A percentile compares a stretch with the other conserved stretches of the same genome.
Conservation (phyloP, 2,797 vertebrate species). For the Zalophus californianus region DNA sequence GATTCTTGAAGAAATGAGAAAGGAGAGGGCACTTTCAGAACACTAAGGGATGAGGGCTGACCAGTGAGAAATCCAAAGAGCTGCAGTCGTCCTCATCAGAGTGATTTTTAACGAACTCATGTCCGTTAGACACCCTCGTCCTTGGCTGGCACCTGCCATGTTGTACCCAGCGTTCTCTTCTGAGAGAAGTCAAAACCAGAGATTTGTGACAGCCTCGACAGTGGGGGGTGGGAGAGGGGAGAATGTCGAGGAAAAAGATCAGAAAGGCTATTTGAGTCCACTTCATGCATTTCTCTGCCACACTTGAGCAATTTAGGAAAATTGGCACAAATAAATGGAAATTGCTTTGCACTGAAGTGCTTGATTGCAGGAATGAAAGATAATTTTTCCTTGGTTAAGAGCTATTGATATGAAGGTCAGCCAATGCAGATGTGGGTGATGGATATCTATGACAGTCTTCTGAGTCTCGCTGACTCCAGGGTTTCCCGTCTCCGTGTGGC, state of each 20-base stretch:
- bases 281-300: background rate
- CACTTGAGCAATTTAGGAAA: conserved; percentile 17
- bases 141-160: fast-evolving
- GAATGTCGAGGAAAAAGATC: background rate
- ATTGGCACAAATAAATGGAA: background rate
- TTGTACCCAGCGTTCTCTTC: background rate
- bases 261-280: background rate
- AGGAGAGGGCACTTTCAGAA: background rate
- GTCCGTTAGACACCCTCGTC: fast-evolving
- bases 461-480: fast-evolving
- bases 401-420: background rate
- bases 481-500: fast-evolving
- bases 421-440: background rate
- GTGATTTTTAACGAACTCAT: fast-evolving
- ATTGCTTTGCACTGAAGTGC: background rate
- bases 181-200: background rate
- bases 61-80: background rate
- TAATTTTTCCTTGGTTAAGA: conserved; percentile 23
- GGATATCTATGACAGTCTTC: background rate
- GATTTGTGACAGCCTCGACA: fast-evolving
- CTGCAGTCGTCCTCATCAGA: fast-evolving
- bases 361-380: background rate
- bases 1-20: background rate
- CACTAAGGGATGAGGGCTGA: fast-evolving
- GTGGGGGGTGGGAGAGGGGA: fast-evolving